Evolutionary conservation across 2,888 invertebrate species (phyloP).

Genomic region (Lomographa bimaculata): DNA sequence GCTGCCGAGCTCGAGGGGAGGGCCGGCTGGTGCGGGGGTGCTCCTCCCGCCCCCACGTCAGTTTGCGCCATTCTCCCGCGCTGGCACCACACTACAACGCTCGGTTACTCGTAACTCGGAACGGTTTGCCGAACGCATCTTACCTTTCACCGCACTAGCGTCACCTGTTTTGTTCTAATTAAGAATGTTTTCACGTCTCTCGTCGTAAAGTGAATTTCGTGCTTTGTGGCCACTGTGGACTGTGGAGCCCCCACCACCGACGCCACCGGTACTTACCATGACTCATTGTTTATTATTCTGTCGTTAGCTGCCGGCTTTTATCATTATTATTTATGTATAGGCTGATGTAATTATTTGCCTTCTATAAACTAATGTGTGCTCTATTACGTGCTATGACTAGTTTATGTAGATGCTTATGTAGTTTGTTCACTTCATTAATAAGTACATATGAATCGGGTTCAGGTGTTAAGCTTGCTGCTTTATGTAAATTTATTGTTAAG

Average conservation of each 20-base stretch:
- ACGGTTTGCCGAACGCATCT: constrained; percentile 73
- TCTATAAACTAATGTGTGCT: constrained; percentile 19
- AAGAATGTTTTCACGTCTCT: constrained; percentile 59
- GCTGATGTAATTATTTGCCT: constrained; percentile 35
- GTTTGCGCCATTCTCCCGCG: constrained; percentile 79
- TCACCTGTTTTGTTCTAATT: constrained; percentile 61
- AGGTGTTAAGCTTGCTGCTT: constrained; percentile 19
- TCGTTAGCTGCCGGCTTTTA: constrained; percentile 53
- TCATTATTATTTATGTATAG: constrained; percentile 37
- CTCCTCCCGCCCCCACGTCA: constrained; percentile 63
- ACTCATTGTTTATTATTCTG: constrained; percentile 62
- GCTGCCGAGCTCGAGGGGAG: constrained; percentile 35
- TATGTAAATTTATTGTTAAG: constrained; percentile 11
- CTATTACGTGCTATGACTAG: constrained; percentile 12
- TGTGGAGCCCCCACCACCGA: constrained; percentile 49
- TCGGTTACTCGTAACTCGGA: constrained; percentile 69
- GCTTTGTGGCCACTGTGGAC: constrained; percentile 72
- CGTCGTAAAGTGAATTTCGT: constrained; percentile 78
- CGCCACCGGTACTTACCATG: constrained; percentile 65
- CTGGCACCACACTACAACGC: constrained; percentile 63
- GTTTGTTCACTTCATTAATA: constrained; percentile 14
- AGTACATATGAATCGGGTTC: too few relatives aligned
- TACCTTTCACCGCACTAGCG: constrained; percentile 76
- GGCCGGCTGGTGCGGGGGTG: constrained; percentile 34
- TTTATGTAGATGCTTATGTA: constrained; percentile 3